Evolutionary conservation across 2,888 invertebrate species (phyloP), one percentile per base, ranked within the genome.

Genomic region (Microplitis deprimator): DNA sequence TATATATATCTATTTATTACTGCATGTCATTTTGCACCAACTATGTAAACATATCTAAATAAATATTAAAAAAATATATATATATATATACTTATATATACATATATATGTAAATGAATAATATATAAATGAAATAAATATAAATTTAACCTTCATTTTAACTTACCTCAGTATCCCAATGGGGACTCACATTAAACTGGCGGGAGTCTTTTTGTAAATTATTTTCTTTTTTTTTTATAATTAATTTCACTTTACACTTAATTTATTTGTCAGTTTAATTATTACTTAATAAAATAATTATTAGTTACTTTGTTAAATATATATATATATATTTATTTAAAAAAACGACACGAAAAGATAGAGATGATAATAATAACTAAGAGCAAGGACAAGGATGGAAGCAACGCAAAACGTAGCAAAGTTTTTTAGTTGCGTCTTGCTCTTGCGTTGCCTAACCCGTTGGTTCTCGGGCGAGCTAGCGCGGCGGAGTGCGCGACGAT

Each of bases 401-500:
- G 29, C 29, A 29, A 29, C 29, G 29, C 3, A 29, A 3, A 29
- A 3, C 29, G 29, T 29, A 29, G 29, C 29, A 3, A 29, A 3
- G 16, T 62, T 62, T 62, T 62, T 62, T 17, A 17, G 62, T 59
- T 6, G 59, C 59, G 6, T 62, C n/a, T n/a, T 5, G 16, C n/a
- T 62, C 17, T 62, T 65, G 20, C 61, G 75, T 77, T 67, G 29
- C 68, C 76, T 73, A 75, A 70, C 74, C 72, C 73, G 59, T 73
- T 78, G 68, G 68, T 67, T 73, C 79, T 77, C 75, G 79, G 77
- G 73, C 80, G 79, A 79, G 77, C 78, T 78, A 71, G 50, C 73
- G 68, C 64, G 59, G 68, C 75, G 68, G 67, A 68, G 65, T 76
- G 75, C 77, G 76, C 60, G 71, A 72, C 69, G 77, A 77, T 76